Evolutionary conservation across 2,888 invertebrate genomes (phyloP), one percentile per base, ranked within the genome.

Genomic region (Drosophila putrida): DNA sequence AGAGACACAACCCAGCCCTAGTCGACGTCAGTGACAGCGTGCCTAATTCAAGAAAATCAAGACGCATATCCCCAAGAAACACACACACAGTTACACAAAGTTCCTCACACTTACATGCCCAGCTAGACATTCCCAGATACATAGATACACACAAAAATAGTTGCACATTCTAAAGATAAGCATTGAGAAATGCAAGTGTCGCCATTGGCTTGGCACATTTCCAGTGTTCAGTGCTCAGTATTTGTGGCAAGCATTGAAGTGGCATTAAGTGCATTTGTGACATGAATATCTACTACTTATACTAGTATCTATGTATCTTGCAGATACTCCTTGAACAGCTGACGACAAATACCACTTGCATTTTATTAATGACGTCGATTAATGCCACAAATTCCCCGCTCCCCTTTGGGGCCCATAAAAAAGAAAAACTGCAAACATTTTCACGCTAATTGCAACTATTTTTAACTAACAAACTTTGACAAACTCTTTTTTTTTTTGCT

Each of bases 301-400:
- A 38, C 36, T 28, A n/a, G 38, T 28, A 15, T 25, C 28, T 46
- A 39, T 10, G 58, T 75, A 70, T 62, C 76, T 62, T n/a, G 15
- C 46, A 55, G 65, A 65, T 80, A 51, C 62, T 55, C 27, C 41
- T 65, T 63, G n/a, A 55, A 31, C 54, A 55, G 38, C 43, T 44
- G 44, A 58, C 35, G 35, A 15, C 50, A 51, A 62, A 82, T 82
- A 62, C 67, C 78, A 64, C 65, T 43, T 63, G 59, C 66, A 68
- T 76, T 62, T 78, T 76, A 72, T 83, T 87, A 82, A 82, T 87
- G 87, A 83, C 70, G 53, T 44, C 75, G 75, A 80, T 71, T 72
- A 71, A 60, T 67, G 58, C 51, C 47, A 51, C 27, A 47, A 53
- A 59, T 62, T 57, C 46, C 8, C 15, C 9, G 11, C 38, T 6